Percentiles rank a stretch among this genome's conserved stretches.
Conservation (phyloP, 2,888 invertebrate species). For the Crioceris asparagi region DNA sequence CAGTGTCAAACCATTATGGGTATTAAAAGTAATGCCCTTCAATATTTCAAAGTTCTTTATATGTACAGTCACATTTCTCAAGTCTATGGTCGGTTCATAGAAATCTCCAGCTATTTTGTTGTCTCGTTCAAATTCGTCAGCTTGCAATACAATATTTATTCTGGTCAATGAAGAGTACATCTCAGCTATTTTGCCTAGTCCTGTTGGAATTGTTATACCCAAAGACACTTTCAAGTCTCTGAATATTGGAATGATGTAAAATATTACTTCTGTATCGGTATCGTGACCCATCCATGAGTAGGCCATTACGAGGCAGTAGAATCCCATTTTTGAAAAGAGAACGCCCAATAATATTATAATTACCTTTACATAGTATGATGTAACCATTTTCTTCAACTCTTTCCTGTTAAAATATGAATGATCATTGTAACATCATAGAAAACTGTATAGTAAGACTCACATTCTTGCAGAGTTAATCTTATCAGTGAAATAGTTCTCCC, state of each 20-base stretch:
- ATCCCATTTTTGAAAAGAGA: conserved; percentile 22
- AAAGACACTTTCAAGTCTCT: conserved; percentile 54
- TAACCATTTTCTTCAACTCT: conserved; percentile 49
- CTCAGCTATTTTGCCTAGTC: conserved; percentile 30
- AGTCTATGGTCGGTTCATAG: conserved; percentile 18
- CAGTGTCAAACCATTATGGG: conserved; percentile 39
- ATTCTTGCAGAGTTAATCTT: conserved; percentile 11
- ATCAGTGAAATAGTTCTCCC: conserved; percentile 24
- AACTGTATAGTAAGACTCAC: too few relatives aligned
- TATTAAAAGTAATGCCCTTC: conserved; percentile 34
- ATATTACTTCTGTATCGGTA: conserved; percentile 21
- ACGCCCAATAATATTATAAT: conserved; percentile 27
- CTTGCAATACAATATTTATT: conserved; percentile 14
- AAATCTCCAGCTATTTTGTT: conserved; percentile 7
- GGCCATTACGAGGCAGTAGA: conserved; percentile 24
- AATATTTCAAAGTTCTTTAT: conserved; percentile 30
- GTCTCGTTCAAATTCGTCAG: conserved; percentile 13
- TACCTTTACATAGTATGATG: conserved; percentile 31
- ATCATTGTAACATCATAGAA: too few relatives aligned
- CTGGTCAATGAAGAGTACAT: conserved; percentile 22
- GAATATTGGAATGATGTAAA: conserved; percentile 18
- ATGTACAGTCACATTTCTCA: conserved; percentile 21
- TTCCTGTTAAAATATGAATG: conserved; percentile 44
- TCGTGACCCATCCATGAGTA: conserved; percentile 20
- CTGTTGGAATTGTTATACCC: conserved; percentile 82